These are phyloP conservation scores for Pomacea canaliculata DNA, from an alignment of 2,888 invertebrate species.

Conservation along the genomic window DNA sequence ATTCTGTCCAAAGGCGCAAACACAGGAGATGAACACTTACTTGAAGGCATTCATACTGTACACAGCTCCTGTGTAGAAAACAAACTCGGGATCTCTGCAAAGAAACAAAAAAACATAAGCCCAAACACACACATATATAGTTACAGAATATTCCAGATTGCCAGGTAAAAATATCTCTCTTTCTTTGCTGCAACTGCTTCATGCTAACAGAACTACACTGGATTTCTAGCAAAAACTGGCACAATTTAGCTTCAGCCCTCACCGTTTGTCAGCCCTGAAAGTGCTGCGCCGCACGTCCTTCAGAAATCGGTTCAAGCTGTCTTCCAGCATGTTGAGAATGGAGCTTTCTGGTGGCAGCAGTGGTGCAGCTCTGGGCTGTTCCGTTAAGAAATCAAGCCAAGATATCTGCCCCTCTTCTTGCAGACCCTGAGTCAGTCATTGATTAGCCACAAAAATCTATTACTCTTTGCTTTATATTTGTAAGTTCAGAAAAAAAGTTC, in stretches of 20 bases:
- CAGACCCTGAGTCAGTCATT: constrained; percentile 76
- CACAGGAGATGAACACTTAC: constrained; percentile 71
- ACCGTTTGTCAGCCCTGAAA: constrained; percentile 68
- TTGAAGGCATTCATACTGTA: constrained; percentile 88
- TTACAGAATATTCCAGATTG: not conserved
- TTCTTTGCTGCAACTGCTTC: no score
- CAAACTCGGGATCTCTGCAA: constrained; percentile 88
- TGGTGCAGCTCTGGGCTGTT: constrained; percentile 83
- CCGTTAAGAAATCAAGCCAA: constrained; percentile 83
- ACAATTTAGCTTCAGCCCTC: not conserved
- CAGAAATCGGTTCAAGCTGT: constrained; percentile 75
- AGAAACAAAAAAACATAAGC: not conserved
- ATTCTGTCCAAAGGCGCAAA: no score
- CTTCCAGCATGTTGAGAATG: constrained; percentile 65
- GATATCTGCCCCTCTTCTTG: constrained; percentile 80
- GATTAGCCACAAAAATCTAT: not conserved
- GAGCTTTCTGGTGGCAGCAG: constrained; percentile 74
- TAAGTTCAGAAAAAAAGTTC: no score
- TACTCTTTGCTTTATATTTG: no score
- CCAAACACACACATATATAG: not conserved
- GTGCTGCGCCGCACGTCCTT: constrained; percentile 79
- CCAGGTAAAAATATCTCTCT: not conserved
- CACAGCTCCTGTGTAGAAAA: constrained; percentile 86
- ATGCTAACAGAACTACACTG: not conserved
- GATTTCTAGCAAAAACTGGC: not conserved